These are phyloP conservation scores for Rattus norvegicus DNA, from an alignment of 2,113 vertebrate species.

Conservation along the genomic window GRCr8 NC_086029.1:82422001-82422500, in stretches of 20 bases:
- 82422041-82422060: constrained; percentile 20
- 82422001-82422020: not conserved
- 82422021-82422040: not conserved
- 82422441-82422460: not conserved
- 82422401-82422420: not conserved
- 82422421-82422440: not conserved
- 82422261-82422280: not conserved
- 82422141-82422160: no score
- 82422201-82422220: not conserved
- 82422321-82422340: not conserved
- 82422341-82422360: not conserved
- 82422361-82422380: constrained; percentile 15
- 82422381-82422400: constrained; percentile 47
- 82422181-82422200: no score
- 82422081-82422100: not conserved
- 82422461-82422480: not conserved
- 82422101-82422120: not conserved
- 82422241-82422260: constrained; percentile 13
- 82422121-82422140: no score
- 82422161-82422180: no score
- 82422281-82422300: not conserved
- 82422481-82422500: not conserved
- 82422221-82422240: not conserved
- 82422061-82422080: constrained; percentile 4
- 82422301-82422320: not conserved